These are phyloP conservation scores for Rafetus swinhoei DNA, from an alignment of 2,113 vertebrate species.

Conservation along the genomic window DNA sequence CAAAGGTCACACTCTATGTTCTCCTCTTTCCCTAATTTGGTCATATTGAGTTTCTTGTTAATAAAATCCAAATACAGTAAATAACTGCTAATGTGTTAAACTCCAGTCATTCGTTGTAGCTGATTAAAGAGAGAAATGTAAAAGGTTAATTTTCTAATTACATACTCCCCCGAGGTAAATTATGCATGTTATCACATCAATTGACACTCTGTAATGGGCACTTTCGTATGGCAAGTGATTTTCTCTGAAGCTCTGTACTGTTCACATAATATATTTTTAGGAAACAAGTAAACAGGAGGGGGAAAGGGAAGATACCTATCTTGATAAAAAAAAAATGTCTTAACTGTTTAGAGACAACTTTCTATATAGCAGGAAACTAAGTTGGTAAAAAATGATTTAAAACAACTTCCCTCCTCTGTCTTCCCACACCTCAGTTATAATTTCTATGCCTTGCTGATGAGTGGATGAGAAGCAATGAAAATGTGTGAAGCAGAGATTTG, in stretches of 20 bases:
- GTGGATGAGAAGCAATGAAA: not conserved
- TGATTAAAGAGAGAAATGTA: slow-evolving; percentile 69
- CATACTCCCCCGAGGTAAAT: slow-evolving; percentile 65
- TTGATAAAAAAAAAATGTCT: not conserved
- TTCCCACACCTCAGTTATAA: not conserved
- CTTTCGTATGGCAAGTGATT: slow-evolving; percentile 60
- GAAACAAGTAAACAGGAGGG: slow-evolving; percentile 31
- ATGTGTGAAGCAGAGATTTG: not conserved
- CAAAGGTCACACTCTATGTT: not conserved
- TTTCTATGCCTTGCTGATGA: slow-evolving; percentile 22
- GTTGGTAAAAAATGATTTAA: not conserved
- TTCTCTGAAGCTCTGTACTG: slow-evolving; percentile 54
- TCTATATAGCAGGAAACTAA: slow-evolving; percentile 11
- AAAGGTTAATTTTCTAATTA: slow-evolving; percentile 83
- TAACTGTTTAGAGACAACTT: slow-evolving; percentile 5
- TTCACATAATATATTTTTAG: slow-evolving; percentile 57
- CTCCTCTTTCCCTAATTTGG: not conserved
- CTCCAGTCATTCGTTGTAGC: slow-evolving; percentile 61
- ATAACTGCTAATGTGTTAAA: slow-evolving; percentile 65
- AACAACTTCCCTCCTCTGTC: not conserved
- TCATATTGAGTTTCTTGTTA: slow-evolving; percentile 15
- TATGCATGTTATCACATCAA: slow-evolving; percentile 62
- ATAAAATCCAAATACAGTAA: slow-evolving; percentile 56
- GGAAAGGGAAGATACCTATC: not conserved
- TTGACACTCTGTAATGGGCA: slow-evolving; percentile 65